Evolutionary conservation across 2,113 vertebrate genomes (phyloP).

Genomic region (Tachysurus fulvidraco): DNA sequence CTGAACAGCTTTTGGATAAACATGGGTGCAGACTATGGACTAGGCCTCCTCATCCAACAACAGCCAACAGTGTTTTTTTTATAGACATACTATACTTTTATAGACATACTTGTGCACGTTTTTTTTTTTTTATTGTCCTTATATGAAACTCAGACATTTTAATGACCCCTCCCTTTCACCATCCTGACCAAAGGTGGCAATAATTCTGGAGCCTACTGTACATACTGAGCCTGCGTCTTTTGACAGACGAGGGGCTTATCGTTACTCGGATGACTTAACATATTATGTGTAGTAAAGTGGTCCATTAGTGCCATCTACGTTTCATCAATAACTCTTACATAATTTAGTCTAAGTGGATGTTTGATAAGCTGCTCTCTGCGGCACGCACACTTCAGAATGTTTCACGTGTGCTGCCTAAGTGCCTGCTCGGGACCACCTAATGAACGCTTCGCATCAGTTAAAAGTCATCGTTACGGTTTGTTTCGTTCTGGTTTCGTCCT

Average conservation of each 20-base stretch:
- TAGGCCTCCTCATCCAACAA: background rate
- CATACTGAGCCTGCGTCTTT: background rate
- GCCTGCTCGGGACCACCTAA: background rate
- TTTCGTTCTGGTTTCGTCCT: background rate
- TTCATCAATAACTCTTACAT: slow-evolving; percentile 1
- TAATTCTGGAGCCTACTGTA: background rate
- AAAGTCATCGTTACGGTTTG: background rate
- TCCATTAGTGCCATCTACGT: background rate
- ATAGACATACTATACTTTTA: no score
- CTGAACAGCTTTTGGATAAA: background rate
- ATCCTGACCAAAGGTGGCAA: background rate
- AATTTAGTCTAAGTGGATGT: background rate
- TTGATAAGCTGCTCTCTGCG: background rate
- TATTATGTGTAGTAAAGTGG: slow-evolving; percentile 4
- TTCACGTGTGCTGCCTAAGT: background rate
- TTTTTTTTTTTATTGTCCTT: background rate
- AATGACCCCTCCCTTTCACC: background rate
- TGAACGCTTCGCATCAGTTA: background rate
- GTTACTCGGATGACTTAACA: background rate
- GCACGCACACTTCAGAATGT: background rate
- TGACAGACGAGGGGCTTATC: background rate
- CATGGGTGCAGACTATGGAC: background rate
- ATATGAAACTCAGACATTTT: background rate
- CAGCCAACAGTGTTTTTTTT: no score
- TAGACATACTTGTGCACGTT: background rate